These are phyloP conservation scores for Criorhina ranunculi DNA, from an alignment of 2,888 invertebrate genomes.

Conservation along the genomic window DNA sequence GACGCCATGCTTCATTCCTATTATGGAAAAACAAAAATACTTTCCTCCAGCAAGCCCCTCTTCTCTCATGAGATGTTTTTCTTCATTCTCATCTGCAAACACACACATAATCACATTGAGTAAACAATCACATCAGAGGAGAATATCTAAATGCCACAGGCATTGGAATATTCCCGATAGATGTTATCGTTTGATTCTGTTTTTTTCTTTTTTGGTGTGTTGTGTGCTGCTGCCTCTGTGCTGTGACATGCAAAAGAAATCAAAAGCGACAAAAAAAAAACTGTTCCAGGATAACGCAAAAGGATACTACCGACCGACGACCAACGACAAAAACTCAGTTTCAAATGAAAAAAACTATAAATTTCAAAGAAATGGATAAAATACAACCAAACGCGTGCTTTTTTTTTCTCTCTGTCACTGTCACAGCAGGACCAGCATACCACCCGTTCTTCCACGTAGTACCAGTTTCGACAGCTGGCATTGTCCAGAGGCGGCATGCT, in stretches of 20 bases:
- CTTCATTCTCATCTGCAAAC: conserved; percentile 70
- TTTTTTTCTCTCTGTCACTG: conserved; percentile 40
- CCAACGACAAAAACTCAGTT: conserved; percentile 11
- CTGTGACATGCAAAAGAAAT: conserved; percentile 61
- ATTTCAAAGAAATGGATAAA: conserved; percentile 51
- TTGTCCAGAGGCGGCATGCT: conserved; percentile 50
- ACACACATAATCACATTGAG: conserved; percentile 71
- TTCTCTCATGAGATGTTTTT: conserved; percentile 53
- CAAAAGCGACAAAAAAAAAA: conserved; percentile 43
- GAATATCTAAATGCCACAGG: conserved; percentile 69
- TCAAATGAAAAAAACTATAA: conserved; percentile 7
- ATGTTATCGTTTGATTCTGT: conserved; percentile 72
- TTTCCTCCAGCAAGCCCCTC: conserved; percentile 3
- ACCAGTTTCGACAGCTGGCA: conserved; percentile 41
- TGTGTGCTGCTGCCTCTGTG: conserved; percentile 9
- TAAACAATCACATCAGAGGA: conserved; percentile 73
- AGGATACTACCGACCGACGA: conserved; percentile 24
- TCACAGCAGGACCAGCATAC: conserved; percentile 37
- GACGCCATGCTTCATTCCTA: conserved; percentile 41
- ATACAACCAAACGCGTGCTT: conserved; percentile 9
- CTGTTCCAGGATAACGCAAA: conserved; percentile 58
- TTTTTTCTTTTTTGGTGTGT: conserved; percentile 24
- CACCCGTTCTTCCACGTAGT: conserved; percentile 5
- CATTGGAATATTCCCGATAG: conserved; percentile 75
- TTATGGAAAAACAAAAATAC: conserved; percentile 50